These are phyloP conservation scores for Hydropotes inermis DNA, from an alignment of 2,113 vertebrate species.

Conservation along the genomic window DNA sequence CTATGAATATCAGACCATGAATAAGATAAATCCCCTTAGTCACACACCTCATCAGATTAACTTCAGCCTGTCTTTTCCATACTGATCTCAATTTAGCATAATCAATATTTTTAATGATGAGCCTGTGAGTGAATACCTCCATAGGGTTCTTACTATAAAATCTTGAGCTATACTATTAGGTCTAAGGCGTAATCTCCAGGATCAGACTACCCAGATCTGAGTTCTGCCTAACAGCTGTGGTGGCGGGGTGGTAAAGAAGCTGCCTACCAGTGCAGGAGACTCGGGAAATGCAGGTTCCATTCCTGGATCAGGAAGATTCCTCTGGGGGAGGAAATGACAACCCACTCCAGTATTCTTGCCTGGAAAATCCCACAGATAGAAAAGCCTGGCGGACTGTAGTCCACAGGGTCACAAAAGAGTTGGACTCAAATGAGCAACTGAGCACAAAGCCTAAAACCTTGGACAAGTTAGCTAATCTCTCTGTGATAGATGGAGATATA, in stretches of 20 bases:
- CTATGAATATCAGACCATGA: neutral
- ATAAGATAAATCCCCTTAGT: neutral
- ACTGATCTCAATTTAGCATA: neutral
- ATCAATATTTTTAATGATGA: neutral
- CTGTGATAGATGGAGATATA: neutral
- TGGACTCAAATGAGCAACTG: neutral
- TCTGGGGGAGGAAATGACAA: neutral
- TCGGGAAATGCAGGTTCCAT: neutral
- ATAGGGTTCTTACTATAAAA: neutral
- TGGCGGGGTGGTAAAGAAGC: neutral
- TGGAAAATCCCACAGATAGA: neutral
- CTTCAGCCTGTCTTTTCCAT: neutral
- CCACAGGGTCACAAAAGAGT: neutral
- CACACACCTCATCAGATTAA: neutral
- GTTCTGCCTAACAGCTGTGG: neutral
- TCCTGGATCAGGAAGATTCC: neutral
- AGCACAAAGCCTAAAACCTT: neutral
- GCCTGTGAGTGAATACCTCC: neutral
- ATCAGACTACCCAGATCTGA: neutral
- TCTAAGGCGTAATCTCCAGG: neutral
- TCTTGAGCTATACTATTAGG: neutral
- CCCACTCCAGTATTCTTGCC: neutral
- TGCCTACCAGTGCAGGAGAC: neutral
- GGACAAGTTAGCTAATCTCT: neutral
- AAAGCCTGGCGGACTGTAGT: neutral